A percentile compares a stretch with the other conserved stretches of the same genome.
These are phyloP conservation scores for Tetheella fluctuosa DNA, from an alignment of 2,888 invertebrate genomes.

Conservation along the genomic window DNA sequence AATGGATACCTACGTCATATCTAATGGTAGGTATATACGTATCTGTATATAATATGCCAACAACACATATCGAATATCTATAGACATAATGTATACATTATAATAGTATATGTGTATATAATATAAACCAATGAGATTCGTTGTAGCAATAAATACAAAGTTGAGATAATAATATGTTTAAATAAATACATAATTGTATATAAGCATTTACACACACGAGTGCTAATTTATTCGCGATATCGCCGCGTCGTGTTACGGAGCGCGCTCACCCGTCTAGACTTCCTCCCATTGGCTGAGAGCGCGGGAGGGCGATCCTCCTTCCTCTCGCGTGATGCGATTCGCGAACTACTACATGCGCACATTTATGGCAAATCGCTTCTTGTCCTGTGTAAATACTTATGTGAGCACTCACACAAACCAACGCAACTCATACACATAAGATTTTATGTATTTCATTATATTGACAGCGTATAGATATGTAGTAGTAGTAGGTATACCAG, in stretches of 20 bases:
- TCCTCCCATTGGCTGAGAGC: constrained; percentile 68
- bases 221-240: constrained; percentile 78
- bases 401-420: constrained; percentile 35
- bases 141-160: background rate
- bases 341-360: constrained; percentile 64
- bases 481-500: constrained; percentile 41
- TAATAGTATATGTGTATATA: constrained; percentile 16
- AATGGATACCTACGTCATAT: constrained; percentile 32
- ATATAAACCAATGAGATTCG: background rate
- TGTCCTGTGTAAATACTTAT: constrained; percentile 56
- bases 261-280: constrained; percentile 56
- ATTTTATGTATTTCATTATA: constrained; percentile 19
- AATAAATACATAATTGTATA: constrained; percentile 14
- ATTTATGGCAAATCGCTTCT: constrained; percentile 59
- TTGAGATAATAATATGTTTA: background rate
- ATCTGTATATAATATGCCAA: constrained; percentile 18
- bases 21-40: constrained; percentile 26
- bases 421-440: constrained; percentile 23
- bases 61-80: constrained; percentile 20
- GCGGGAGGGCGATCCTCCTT: constrained; percentile 81
- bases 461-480: constrained; percentile 14
- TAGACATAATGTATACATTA: constrained; percentile 16
- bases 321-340: constrained; percentile 80
- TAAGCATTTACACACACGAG: constrained; percentile 31
- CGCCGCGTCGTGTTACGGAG: constrained; percentile 54